Conservation (phyloP, 2,888 invertebrate genomes). For the Eupithecia subfuscata region DNA sequence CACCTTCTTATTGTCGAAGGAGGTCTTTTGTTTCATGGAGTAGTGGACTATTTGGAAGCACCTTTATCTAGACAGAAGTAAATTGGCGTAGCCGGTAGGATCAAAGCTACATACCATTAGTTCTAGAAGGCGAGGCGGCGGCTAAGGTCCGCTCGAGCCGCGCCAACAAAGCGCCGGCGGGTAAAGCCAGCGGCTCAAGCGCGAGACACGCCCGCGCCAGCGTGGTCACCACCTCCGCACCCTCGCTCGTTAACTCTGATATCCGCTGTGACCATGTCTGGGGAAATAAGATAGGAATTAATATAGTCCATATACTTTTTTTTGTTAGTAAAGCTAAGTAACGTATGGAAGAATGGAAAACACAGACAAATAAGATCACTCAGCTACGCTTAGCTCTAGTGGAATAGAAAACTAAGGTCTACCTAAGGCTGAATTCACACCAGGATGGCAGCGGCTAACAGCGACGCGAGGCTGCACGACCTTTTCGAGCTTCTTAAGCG, state of each 20-base stretch:
- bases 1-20: background rate
- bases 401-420: too few species aligned
- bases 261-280: constrained; percentile 74
- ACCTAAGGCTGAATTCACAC: too few species aligned
- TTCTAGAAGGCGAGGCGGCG: constrained; percentile 28
- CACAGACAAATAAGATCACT: too few species aligned
- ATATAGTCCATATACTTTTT: background rate
- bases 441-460: too few species aligned
- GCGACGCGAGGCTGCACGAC: too few species aligned
- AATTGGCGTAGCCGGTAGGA: constrained; percentile 19
- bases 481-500: too few species aligned
- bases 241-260: constrained; percentile 56
- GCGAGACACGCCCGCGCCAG: constrained; percentile 84
- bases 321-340: too few species aligned
- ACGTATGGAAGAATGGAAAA: too few species aligned
- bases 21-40: background rate
- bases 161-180: constrained; percentile 90
- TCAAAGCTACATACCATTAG: constrained; percentile 27
- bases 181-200: constrained; percentile 92
- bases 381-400: too few species aligned
- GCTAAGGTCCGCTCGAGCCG: constrained; percentile 87
- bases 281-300: background rate
- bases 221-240: constrained; percentile 63
- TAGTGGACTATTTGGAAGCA: background rate
- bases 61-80: background rate